Evolutionary conservation across 1,140 invertebrate genomes (phyloP), one percentile per base, ranked within the genome.

Genomic region (Holcopasites calliopsidis): DNA sequence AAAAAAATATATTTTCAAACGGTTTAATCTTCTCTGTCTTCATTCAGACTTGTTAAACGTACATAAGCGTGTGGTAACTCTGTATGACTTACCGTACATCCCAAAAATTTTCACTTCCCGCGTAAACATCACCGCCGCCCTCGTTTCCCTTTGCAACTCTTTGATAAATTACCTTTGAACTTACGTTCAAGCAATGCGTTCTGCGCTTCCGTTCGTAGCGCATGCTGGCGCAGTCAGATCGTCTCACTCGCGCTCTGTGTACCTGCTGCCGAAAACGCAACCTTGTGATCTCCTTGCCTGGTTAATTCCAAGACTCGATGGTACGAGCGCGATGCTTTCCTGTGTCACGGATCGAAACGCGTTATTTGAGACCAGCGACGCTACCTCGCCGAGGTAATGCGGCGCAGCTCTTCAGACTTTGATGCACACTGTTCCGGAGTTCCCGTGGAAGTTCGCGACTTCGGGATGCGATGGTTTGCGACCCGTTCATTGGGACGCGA

Each of bases 361-460:
- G 38, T 33, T 28, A 26, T 60, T 49, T 40, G 23, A 13, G 40
- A 23, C 2, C n/a, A 26, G 13, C 16, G 50, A 33, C 18, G 47
- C 26, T 6, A 8, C 1, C 16, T n/a, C 1, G 31, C 6, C 1
- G 21, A 13, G 16, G 21, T 35, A 38, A 35, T 33, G 31, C 8
- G 70, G 54, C 35, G 33, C 26, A 13, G n/a, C 26, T 60, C 31
- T 38, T 35, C 10, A 33, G n/a, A 31, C 35, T 73, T 65, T n/a
- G 16, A 2, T 26, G 8, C 38, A 26, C 7, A 0, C 16, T 47
- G 11, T 40, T 3, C 26, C 26, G 40, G 40, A 23, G n/a, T 28
- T 42, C 33, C 33, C 26, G 47, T 47, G 40, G 40, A 23, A 62
- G 47, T 65, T 65, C 31, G 47, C 49, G 62, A 65, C 62, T 65